Evolutionary conservation across 2,113 vertebrate genomes (phyloP).

Genomic region (Hippoglossus stenolepis): DNA sequence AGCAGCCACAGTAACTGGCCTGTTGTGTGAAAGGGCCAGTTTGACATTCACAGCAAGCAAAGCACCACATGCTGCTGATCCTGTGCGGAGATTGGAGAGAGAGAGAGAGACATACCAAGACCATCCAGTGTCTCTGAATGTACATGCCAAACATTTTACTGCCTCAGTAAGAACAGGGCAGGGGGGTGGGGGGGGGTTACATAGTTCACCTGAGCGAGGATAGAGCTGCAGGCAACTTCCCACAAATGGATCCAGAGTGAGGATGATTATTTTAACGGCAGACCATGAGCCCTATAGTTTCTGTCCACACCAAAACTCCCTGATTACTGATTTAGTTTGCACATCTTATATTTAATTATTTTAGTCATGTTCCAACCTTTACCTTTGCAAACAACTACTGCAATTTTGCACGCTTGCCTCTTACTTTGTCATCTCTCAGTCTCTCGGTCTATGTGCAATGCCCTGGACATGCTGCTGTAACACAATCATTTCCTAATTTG

Average conservation of each 20-base stretch:
- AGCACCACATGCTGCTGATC: conserved; percentile 51
- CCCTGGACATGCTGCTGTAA: too few relatives aligned
- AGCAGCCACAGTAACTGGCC: too few relatives aligned
- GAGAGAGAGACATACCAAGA: background rate
- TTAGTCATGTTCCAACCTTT: too few relatives aligned
- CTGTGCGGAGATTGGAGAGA: background rate
- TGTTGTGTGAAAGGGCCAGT: background rate
- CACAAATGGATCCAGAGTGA: background rate
- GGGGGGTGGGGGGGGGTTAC: conserved; percentile 6
- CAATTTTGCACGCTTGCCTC: too few relatives aligned
- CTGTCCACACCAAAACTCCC: too few relatives aligned
- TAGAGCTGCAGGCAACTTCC: conserved; percentile 29
- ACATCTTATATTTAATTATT: too few relatives aligned
- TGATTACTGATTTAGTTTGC: too few relatives aligned
- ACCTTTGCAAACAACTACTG: too few relatives aligned
- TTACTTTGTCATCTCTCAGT: too few relatives aligned
- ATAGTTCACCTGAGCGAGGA: conserved; percentile 34
- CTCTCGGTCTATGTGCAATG: too few relatives aligned
- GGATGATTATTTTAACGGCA: background rate
- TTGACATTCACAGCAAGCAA: conserved; percentile 36
- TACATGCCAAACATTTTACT: conserved; percentile 53
- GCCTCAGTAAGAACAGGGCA: background rate
- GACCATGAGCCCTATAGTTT: too few relatives aligned
- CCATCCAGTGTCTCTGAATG: conserved; percentile 15
- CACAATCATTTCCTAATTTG: too few relatives aligned